Conservation (phyloP, 2,888 invertebrate genomes). For the Bellardia bayeri region DNA sequence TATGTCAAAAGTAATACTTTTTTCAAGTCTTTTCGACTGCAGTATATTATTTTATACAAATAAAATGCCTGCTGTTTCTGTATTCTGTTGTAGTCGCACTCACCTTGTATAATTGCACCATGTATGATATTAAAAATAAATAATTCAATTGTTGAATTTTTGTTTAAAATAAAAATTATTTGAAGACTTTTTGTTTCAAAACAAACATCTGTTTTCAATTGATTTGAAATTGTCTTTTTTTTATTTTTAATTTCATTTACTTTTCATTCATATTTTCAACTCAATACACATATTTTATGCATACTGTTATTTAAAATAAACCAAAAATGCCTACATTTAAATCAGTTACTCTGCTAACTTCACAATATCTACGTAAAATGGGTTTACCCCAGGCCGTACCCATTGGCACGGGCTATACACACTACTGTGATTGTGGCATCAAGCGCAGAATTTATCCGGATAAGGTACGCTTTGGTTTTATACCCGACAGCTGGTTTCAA, state of each 20-base stretch:
- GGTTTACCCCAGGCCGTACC: conserved; percentile 55
- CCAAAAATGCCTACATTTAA: conserved; percentile 40
- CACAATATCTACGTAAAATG: conserved; percentile 51
- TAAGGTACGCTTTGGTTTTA: conserved; percentile 92
- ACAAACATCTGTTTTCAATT: conserved; percentile 45
- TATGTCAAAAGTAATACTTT: no score
- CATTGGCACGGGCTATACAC: conserved; percentile 24
- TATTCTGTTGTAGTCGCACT: no score
- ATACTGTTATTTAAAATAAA: background rate
- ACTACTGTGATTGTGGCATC: background rate
- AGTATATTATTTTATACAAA: no score
- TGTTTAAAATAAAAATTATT: conserved; percentile 12
- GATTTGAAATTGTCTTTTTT: conserved; percentile 9
- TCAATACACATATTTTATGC: background rate
- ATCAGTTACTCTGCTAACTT: conserved; percentile 32
- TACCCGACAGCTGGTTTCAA: conserved; percentile 97
- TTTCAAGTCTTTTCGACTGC: no score
- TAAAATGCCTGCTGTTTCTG: no score
- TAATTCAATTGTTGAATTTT: conserved; percentile 12
- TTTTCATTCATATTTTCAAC: no score
- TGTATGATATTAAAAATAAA: background rate
- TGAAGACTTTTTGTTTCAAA: background rate
- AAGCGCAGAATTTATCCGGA: conserved; percentile 87
- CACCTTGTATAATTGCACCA: no score
- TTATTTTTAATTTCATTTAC: background rate